Conservation (phyloP, 2,113 vertebrate species). For the Periophthalmus modestus region DNA sequence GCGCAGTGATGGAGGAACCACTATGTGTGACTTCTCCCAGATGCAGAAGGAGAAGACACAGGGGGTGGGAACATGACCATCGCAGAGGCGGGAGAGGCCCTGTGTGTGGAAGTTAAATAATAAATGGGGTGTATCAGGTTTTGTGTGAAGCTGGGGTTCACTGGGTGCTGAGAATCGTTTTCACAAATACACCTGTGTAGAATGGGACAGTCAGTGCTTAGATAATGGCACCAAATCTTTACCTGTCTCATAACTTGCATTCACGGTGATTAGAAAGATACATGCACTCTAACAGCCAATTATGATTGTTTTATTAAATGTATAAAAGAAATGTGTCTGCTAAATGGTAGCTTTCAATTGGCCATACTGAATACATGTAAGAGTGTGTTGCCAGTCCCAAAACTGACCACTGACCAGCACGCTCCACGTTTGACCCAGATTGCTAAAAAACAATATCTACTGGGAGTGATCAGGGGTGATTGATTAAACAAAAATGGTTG, state of each 20-base stretch:
- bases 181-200: constrained; percentile 14
- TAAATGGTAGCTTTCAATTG: no score
- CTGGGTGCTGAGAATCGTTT: constrained; percentile 36
- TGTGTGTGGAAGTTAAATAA: constrained; percentile 81
- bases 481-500: no score
- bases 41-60: constrained; percentile 46
- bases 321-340: no score
- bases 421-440: background rate
- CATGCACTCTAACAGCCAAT: background rate
- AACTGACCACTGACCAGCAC: background rate
- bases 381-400: background rate
- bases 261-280: background rate
- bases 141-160: constrained; percentile 70
- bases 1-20: constrained; percentile 26
- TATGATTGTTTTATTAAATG: background rate
- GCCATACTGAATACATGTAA: background rate
- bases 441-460: background rate
- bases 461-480: no score
- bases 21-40: constrained; percentile 52
- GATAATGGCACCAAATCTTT: background rate
- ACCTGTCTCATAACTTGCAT: background rate
- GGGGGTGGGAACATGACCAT: constrained; percentile 47
- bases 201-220: background rate
- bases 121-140: constrained; percentile 80
- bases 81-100: constrained; percentile 64